phyloP scores from a whole-genome alignment of 2,888 invertebrate species.

The Elgonia sp. region DNA sequence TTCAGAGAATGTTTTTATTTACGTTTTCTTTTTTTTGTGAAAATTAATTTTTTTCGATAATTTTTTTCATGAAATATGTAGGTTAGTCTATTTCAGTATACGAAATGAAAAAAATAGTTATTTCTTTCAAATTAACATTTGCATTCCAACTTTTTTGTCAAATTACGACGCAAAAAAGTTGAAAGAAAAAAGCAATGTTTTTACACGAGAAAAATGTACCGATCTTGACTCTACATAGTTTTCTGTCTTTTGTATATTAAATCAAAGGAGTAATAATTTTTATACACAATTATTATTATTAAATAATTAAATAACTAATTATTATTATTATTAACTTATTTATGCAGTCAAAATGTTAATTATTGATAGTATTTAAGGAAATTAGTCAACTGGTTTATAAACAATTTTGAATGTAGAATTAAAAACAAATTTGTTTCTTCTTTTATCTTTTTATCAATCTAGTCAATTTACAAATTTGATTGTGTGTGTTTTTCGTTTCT shows the following conservation, averaged over 20 bases:
- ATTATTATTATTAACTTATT: conserved; percentile 38
- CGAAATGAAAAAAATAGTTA: no score
- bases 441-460: background rate
- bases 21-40: background rate
- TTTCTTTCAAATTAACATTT: no score
- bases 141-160: conserved; percentile 35
- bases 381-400: conserved; percentile 6
- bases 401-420: background rate
- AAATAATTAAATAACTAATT: conserved; percentile 30
- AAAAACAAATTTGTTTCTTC: background rate
- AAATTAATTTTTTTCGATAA: background rate
- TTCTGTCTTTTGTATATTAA: conserved; percentile 51
- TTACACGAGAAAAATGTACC: background rate
- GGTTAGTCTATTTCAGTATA: no score
- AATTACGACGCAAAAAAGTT: background rate
- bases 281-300: conserved; percentile 40
- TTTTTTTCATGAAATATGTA: background rate
- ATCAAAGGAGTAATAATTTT: conserved; percentile 47
- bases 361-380: conserved; percentile 43
- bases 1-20: background rate
- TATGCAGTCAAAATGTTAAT: conserved; percentile 50
- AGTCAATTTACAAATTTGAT: conserved; percentile 22
- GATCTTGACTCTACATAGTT: conserved; percentile 33
- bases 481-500: conserved; percentile 24
- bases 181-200: conserved; percentile 13